These are phyloP conservation scores for Chironomus striatipennis DNA, from an alignment of 1,140 invertebrate genomes.

Conservation along the genomic window DNA sequence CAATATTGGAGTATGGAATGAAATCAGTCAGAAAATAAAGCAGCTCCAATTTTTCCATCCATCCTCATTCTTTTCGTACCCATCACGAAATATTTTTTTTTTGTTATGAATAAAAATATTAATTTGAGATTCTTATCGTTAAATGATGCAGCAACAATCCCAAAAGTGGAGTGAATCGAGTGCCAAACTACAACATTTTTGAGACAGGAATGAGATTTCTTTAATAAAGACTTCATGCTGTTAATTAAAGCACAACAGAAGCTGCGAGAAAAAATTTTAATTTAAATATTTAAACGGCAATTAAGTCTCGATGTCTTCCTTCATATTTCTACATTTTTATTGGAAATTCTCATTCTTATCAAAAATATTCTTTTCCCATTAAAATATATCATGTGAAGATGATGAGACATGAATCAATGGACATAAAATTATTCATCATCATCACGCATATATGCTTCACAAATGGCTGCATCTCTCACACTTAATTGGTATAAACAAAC, in stretches of 20 bases:
- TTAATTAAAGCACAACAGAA: too few species aligned
- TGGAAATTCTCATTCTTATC: neutral
- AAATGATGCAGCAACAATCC: neutral
- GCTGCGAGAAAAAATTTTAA: too few species aligned
- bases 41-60: neutral
- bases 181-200: neutral
- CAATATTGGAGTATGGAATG: slow-evolving; percentile 7
- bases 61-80: neutral
- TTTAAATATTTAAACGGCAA: too few species aligned
- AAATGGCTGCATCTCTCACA: neutral
- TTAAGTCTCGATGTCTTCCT: neutral
- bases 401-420: neutral
- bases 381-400: neutral
- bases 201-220: neutral
- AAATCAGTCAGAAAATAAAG: neutral
- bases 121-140: slow-evolving; percentile 6
- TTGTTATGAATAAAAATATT: neutral
- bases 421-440: neutral
- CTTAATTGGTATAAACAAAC: neutral
- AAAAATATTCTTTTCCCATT: neutral
- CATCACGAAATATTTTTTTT: neutral
- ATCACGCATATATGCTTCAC: neutral
- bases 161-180: neutral
- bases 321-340: too few species aligned
- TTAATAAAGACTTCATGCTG: too few species aligned